Conservation (phyloP, 2,888 invertebrate genomes). For the Lampropteryx suffumata region DNA sequence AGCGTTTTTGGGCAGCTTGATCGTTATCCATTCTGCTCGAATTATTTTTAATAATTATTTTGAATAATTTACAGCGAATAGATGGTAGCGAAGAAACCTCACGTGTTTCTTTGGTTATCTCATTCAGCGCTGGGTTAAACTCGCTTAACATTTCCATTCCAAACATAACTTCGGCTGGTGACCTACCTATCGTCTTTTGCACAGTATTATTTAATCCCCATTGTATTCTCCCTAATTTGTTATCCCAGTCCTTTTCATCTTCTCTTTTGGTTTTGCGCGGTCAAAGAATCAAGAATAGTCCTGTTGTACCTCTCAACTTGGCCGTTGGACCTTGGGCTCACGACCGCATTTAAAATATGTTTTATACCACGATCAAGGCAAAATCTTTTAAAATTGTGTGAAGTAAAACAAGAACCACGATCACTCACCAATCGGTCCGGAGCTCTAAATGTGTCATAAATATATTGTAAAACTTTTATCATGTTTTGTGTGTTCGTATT, state of each 20-base stretch:
- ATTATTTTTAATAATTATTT: too few relatives aligned
- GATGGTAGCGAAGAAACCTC: neutral
- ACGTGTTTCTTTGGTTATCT: neutral
- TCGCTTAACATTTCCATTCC: neutral
- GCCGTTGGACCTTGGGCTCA: neutral
- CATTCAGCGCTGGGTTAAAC: neutral
- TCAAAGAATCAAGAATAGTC: neutral
- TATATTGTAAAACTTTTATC: neutral
- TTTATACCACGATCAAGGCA: neutral
- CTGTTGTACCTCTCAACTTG: conserved; percentile 3
- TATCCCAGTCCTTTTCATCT: neutral
- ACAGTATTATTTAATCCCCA: neutral
- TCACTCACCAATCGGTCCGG: neutral
- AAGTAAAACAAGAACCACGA: neutral
- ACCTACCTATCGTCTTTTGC: conserved; percentile 1
- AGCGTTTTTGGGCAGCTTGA: neutral
- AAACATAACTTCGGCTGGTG: conserved; percentile 4
- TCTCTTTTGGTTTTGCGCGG: neutral
- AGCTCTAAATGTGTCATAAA: neutral
- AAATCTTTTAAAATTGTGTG: neutral
- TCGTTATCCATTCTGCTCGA: neutral
- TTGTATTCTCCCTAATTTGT: neutral
- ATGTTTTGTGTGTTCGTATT: neutral
- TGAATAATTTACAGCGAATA: too few relatives aligned
- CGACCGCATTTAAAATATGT: conserved; percentile 2